Base-by-base conservation (phyloP, 2,797 vertebrate genomes). In the Micropoecilia bifurca region DNA sequence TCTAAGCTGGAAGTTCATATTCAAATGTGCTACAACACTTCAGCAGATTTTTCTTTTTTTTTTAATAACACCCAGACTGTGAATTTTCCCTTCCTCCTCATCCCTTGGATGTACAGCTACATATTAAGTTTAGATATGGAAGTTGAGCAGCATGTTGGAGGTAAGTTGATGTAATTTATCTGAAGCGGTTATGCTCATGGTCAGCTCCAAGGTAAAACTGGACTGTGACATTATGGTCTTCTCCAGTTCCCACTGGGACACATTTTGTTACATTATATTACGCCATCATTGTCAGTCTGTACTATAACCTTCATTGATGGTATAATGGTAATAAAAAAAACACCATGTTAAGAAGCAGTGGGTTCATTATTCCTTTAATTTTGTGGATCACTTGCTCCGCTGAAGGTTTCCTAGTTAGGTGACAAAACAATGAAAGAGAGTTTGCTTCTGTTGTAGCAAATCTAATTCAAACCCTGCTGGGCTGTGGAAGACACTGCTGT, bases 91-190 rank as follows among this genome's bases (percentile, higher is more conserved):
- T n/a, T 41, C 57, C 30, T 61, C 81, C 75, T 74, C 76, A 78
- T 88, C 30, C 74, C 20, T 69, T 68, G 69, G 71, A 76, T 79
- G 77, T 80, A 61, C 81, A 82, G 61, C 84, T n/a, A 43, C 84
- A 77, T 77, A 74, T 86, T 86, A 79, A 55, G 55, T 63, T 85
- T 74, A 80, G 76, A 85, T 78, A 78, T 76, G 25, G 74, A 28
- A 66, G 59, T 22, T 36, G 59, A 78, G 77, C 53, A 74, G 53
- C 66, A 36, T 48, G 59, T 71, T 88, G 81, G 69, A 71, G 76
- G 81, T 39, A 75, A 63, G 72, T 68, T 83, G 75, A 88, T 85
- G 86, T 83, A 30, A 84, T 85, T 89, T 90, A 89, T 85, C 83
- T 80, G 79, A 82, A 91, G 79, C 79, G 68, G 86, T 88, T 87